These are phyloP conservation scores for Dyspetes luteomarginatus DNA, from an alignment of 2,888 invertebrate species.

Conservation along the genomic window DNA sequence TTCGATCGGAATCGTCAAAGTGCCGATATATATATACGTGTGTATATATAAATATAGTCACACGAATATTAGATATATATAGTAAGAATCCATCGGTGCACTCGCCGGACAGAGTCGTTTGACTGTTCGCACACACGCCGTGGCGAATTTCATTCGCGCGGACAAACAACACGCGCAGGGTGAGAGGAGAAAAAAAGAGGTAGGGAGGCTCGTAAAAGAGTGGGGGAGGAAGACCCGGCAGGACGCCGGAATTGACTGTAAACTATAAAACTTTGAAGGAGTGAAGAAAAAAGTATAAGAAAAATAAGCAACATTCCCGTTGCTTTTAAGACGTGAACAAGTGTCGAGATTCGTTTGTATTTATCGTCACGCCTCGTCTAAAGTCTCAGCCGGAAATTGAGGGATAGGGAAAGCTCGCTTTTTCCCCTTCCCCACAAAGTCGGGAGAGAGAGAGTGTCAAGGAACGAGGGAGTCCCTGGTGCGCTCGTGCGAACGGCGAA, in stretches of 20 bases:
- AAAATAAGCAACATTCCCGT: not conserved
- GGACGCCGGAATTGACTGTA: not conserved
- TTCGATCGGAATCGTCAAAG: slow-evolving; percentile 35
- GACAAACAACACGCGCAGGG: slow-evolving; percentile 1
- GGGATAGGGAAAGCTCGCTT: not conserved
- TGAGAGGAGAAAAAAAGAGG: not conserved
- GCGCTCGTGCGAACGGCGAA: slow-evolving; percentile 31
- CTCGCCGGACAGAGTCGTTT: slow-evolving; percentile 19
- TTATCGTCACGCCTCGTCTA: slow-evolving; percentile 25
- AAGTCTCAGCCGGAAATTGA: slow-evolving; percentile 19
- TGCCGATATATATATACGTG: not conserved
- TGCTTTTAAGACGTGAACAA: not conserved
- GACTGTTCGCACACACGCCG: slow-evolving; percentile 23
- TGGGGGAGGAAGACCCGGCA: not conserved
- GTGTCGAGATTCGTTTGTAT: slow-evolving; percentile 33
- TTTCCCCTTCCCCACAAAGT: not conserved
- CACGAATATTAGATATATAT: not conserved
- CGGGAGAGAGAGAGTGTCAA: slow-evolving; percentile 46
- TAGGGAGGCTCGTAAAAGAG: slow-evolving; percentile 8
- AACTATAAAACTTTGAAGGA: not conserved
- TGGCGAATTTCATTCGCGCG: slow-evolving; percentile 32
- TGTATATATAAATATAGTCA: not conserved
- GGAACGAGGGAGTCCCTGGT: slow-evolving; percentile 49
- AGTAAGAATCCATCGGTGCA: not conserved
- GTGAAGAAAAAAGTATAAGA: not conserved